These are phyloP conservation scores for Holacanthella duospinosa DNA, from an alignment of 2,888 invertebrate genomes.

Conservation along the genomic window DNA sequence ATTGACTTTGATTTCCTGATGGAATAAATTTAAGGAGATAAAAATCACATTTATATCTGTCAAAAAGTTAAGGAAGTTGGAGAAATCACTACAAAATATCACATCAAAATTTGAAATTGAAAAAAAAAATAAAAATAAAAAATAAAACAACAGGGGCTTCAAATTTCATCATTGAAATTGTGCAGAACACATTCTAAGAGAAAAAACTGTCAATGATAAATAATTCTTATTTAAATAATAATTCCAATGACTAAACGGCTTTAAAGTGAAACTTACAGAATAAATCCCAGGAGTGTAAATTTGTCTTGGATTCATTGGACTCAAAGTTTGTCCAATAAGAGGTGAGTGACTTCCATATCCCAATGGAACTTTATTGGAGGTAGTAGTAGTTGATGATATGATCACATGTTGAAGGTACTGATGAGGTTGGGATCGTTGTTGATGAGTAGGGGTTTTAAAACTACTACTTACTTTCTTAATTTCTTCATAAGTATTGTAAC, in stretches of 20 bases:
- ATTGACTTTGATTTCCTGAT: too few species aligned
- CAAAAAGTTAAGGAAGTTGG: neutral
- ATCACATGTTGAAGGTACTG: conserved; percentile 35
- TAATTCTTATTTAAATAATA: too few species aligned
- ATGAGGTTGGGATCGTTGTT: conserved; percentile 24
- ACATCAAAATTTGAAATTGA: too few species aligned
- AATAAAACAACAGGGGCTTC: too few species aligned
- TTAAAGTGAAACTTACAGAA: conserved; percentile 25
- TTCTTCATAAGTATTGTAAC: neutral
- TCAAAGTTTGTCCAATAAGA: neutral
- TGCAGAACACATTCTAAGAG: too few species aligned
- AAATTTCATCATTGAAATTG: too few species aligned
- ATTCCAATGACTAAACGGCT: too few species aligned
- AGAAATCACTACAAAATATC: too few species aligned
- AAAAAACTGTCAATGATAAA: too few species aligned
- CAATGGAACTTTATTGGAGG: conserved; percentile 10
- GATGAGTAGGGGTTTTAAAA: conserved; percentile 4
- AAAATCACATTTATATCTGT: too few species aligned
- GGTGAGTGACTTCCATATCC: conserved; percentile 11
- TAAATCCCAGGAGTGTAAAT: conserved; percentile 31
- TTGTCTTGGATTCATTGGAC: conserved; percentile 9
- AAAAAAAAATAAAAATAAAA: neutral
- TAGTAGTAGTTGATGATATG: conserved; percentile 22
- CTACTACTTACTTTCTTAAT: neutral
- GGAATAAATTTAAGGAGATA: too few species aligned